phyloP scores from a whole-genome alignment of 2,888 invertebrate genomes.

The Pimpla rufipes region DNA sequence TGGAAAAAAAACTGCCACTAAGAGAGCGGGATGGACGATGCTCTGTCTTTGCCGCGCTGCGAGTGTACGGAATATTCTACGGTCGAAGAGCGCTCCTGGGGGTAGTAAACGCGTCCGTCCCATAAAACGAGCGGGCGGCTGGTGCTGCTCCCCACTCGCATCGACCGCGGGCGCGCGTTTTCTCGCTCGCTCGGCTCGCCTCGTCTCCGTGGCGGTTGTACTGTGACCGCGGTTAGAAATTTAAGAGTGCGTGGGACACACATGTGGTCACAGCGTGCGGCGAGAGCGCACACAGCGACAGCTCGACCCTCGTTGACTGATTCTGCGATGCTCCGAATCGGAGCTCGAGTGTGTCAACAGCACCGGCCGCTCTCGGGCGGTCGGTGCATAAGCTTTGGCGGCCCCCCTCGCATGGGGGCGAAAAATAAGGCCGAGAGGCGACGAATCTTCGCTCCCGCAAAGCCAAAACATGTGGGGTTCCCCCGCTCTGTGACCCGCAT shows the following conservation, averaged over 20 bases:
- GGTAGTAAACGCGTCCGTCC: slow-evolving; percentile 34
- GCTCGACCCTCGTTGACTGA: slow-evolving; percentile 43
- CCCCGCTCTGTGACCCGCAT: slow-evolving; percentile 13
- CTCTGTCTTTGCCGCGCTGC: neutral
- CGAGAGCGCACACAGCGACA: slow-evolving; percentile 39
- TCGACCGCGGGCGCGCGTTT: slow-evolving; percentile 13
- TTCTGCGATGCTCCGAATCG: slow-evolving; percentile 45
- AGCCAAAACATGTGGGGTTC: slow-evolving; percentile 58
- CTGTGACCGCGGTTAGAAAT: slow-evolving; percentile 36
- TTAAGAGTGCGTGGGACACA: slow-evolving; percentile 49
- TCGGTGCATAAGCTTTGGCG: neutral
- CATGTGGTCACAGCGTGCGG: slow-evolving; percentile 66
- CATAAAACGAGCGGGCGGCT: slow-evolving; percentile 35
- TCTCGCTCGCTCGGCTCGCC: slow-evolving; percentile 58
- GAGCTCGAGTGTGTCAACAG: slow-evolving; percentile 40
- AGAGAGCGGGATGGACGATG: neutral
- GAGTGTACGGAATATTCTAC: slow-evolving; percentile 13
- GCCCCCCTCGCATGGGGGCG: slow-evolving; percentile 46
- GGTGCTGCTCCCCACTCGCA: neutral
- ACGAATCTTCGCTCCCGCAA: slow-evolving; percentile 62
- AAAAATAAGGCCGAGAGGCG: slow-evolving; percentile 63
- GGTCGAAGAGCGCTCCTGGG: slow-evolving; percentile 47
- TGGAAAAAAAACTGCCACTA: neutral
- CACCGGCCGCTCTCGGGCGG: slow-evolving; percentile 6
- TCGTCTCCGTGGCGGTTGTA: slow-evolving; percentile 57